Evolutionary conservation across 2,113 vertebrate species (phyloP), one percentile per base, ranked within the genome.

Genomic region (Hystrix brachyura): DNA sequence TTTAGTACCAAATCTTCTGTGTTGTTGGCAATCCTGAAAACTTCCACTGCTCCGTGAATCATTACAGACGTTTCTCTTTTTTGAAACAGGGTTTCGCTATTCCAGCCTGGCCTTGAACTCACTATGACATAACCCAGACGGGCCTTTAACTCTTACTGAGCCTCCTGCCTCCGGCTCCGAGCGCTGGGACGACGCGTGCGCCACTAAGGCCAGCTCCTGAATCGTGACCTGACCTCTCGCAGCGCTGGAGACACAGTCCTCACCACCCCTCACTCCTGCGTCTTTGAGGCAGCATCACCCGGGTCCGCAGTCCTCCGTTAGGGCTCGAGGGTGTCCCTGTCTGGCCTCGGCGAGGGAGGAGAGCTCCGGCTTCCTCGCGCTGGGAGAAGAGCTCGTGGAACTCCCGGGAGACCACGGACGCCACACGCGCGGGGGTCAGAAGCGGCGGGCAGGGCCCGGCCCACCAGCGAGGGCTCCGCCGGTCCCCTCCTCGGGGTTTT

Each of bases 1-100:
- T 38, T 89, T 74, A 93, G 25, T 80, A 76, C 67, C 88, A 64
- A 92, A 90, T 23, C 12, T 48, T 91, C 72, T 46, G 67, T 83
- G 92, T 94, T 34, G 46, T 59, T 67, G 62, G 74, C 21, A 71
- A 64, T 48, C 71, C 80, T 79, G 55, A 67, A 85, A 89, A 72
- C 25, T 32, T 81, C 21, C 87, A 72, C 7, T 7, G 32, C 43
- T 32, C 29, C 23, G 69, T 86, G 90, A 69, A 92, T 92, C 38
- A 38, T 38, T 38, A 38, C 38, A 38, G 38, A 38, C 38, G 38
- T 38, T 17, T 67, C 38, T 69, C n/a, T 69, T n/a, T 74, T 46
- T 74, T 48, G 6, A 51, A 32, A 78, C 13, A 48, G 25, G 46
- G 74, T 48, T 27, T 51, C 7, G 1, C 74, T 38, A 38, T 17